Percentiles rank a stretch among this genome's conserved stretches.
Conservation (phyloP, 1,140 invertebrate species). For the Ladona fulva region DNA sequence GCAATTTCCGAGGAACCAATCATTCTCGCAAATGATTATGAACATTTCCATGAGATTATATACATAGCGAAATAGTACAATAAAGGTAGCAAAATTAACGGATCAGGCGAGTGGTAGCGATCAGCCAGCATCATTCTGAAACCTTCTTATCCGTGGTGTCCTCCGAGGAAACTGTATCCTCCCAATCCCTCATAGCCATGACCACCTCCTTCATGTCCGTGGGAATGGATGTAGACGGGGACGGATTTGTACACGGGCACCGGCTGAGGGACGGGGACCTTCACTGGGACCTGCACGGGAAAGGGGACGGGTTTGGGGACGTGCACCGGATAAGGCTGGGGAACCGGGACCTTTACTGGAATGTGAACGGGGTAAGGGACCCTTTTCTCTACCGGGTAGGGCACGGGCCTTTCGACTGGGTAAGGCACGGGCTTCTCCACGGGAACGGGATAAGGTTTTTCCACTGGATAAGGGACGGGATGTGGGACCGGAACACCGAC, state of each 20-base stretch:
- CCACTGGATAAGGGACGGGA: conserved; percentile 11
- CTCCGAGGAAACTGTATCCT: background rate
- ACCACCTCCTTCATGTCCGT: background rate
- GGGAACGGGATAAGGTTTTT: conserved; percentile 8
- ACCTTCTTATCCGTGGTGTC: background rate
- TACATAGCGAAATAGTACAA: too few relatives aligned
- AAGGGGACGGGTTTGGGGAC: conserved; percentile 12
- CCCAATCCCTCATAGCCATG: background rate
- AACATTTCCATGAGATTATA: too few relatives aligned
- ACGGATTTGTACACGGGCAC: conserved; percentile 13
- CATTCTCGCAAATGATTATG: too few relatives aligned
- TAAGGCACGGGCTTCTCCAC: background rate
- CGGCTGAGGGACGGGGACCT: conserved; percentile 17
- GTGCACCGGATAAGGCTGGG: conserved; percentile 13
- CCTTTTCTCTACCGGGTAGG: conserved; percentile 11
- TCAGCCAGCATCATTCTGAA: too few relatives aligned
- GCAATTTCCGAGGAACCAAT: too few relatives aligned
- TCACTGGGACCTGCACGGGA: conserved; percentile 12
- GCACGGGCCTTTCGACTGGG: conserved; percentile 17
- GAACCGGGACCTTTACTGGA: conserved; percentile 16
- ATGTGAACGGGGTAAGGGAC: conserved; percentile 20
- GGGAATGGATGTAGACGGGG: background rate
- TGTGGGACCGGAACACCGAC: conserved; percentile 1
- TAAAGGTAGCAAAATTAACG: too few relatives aligned
- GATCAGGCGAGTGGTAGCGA: too few relatives aligned